Conservation (phyloP, 2,797 vertebrate genomes). For the Loriculus beryllinus region DNA sequence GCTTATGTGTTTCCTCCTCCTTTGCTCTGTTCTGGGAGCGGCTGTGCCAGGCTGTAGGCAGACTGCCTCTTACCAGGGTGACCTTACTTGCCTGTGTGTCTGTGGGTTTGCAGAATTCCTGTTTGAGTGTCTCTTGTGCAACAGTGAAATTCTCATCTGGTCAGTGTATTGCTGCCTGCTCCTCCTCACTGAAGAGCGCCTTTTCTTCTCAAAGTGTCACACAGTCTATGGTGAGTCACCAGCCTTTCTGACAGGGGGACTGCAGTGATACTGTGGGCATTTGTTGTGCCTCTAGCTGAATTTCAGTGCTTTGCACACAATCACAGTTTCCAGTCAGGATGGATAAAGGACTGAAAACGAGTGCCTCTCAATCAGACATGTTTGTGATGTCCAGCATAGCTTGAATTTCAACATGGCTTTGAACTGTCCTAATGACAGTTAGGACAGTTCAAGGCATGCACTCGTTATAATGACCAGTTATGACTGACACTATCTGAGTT, state of each 20-base stretch:
- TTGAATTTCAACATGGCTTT: background rate
- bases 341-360: background rate
- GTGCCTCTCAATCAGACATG: background rate
- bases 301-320: background rate
- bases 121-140: constrained; percentile 86
- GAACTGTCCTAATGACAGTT: background rate
- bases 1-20: background rate
- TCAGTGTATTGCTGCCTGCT: constrained; percentile 87
- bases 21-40: background rate
- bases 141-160: constrained; percentile 86
- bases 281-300: background rate
- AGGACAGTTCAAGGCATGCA: background rate
- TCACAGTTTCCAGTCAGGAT: background rate
- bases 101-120: constrained; percentile 84
- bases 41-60: background rate
- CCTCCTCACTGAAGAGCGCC: constrained; percentile 84
- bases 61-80: background rate
- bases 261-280: background rate
- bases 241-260: background rate
- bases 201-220: constrained; percentile 94
- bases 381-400: background rate
- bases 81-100: background rate
- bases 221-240: constrained; percentile 88
- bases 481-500: background rate
- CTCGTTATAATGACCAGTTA: background rate